Base-by-base conservation (phyloP, 2,888 invertebrate genomes). In the Nymphalis c-album region DNA sequence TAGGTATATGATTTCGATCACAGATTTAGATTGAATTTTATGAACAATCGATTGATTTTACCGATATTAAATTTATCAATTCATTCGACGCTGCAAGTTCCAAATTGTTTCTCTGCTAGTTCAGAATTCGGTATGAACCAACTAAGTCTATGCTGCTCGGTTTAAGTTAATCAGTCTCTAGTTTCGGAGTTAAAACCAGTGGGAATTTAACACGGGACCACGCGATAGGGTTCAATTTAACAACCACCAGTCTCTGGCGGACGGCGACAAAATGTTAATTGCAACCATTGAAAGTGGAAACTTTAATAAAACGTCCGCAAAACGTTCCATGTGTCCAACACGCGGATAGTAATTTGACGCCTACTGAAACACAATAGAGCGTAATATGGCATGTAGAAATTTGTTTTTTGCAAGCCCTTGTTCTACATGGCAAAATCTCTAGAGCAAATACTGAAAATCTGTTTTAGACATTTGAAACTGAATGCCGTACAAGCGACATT, bases 261-360 rank as follows among this genome's bases (percentile, higher is more conserved):
- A 74, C 73, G 72, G 73, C 76, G 74, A 73, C 77, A 75, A 77
- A 76, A 77, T 76, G 76, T 77, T 77, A 77, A 77, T 77, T 77
- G 77, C 76, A 69, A 73, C 74, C 73, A 76, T 77, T 77, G 75
- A 76, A 75, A 76, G 69, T 71, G 75, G 75, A 75, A 77, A 76
- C 76, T 77, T 76, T 72, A 69, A 70, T 67, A 65, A 67, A 60
- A 60, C 35, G 48, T 40, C 64, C 59, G 47, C 68, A 68, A 71
- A 67, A 70, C 58, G 67, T 68, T 59, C 53, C 26, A 70, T 67
- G 67, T 69, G 40, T 55, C 55, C 31, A 47, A n/a, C 18, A 46
- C 35, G 60, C 40, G 60, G 18, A 59, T 35, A 61, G 58, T 46
- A 73, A 69, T 65, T 18, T 61, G 45, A 63, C 58, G 50, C 60